Evolutionary conservation across 2,113 vertebrate genomes (phyloP).

Genomic region (Oostethus manadensis): DNA sequence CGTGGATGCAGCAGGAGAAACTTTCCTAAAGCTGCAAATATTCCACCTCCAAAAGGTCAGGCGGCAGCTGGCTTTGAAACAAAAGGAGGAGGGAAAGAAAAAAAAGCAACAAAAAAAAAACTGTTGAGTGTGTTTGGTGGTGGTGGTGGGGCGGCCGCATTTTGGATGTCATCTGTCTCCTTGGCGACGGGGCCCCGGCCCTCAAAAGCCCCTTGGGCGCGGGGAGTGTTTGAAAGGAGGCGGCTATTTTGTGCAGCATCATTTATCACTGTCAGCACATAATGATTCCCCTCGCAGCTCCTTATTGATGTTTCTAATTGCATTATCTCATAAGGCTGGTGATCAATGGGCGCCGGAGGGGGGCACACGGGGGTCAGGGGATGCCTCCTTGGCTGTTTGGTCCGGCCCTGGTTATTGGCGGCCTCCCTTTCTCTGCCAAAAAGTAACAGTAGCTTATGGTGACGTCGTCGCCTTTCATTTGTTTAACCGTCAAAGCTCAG

Average conservation of each 20-base stretch:
- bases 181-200: slow-evolving; percentile 88
- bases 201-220: slow-evolving; percentile 88
- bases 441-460: no score
- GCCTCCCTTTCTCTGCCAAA: no score
- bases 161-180: slow-evolving; percentile 98
- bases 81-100: slow-evolving; percentile 63
- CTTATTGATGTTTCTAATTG: slow-evolving; percentile 99
- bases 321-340: slow-evolving; percentile 97
- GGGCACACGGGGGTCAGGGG: slow-evolving; percentile 85
- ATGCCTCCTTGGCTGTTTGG: slow-evolving; percentile 79
- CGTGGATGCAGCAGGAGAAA: no score
- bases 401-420: slow-evolving; percentile 76
- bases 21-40: not conserved
- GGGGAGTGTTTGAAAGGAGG: slow-evolving; percentile 84
- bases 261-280: slow-evolving; percentile 99
- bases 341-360: slow-evolving; percentile 89
- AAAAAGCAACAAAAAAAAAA: slow-evolving; percentile 65
- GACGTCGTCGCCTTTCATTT: slow-evolving; percentile 59
- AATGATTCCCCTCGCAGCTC: slow-evolving; percentile 98
- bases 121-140: slow-evolving; percentile 63
- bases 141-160: slow-evolving; percentile 76
- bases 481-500: slow-evolving; percentile 69
- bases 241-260: slow-evolving; percentile 93
- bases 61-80: slow-evolving; percentile 82
- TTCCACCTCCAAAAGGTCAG: slow-evolving; percentile 48